Conservation (phyloP, 2,888 invertebrate species). For the Cabera pusaria region DNA sequence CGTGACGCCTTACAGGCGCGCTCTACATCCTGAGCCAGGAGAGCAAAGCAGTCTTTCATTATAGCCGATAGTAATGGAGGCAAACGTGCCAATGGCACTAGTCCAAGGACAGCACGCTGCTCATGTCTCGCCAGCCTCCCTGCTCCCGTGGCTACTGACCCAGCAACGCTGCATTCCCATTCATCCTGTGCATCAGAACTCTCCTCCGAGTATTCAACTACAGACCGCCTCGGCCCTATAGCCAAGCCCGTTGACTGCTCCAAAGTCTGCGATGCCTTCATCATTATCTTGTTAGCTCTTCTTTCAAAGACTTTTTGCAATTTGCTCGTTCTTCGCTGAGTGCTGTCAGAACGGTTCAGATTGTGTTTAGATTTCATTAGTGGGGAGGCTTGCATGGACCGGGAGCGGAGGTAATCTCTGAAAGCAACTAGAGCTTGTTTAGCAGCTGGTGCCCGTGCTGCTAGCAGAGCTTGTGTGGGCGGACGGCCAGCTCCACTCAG, state of each 20-base stretch:
- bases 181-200: conserved; percentile 62
- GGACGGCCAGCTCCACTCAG: conserved; percentile 84
- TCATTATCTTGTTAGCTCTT: conserved; percentile 92
- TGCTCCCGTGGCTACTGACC: conserved; percentile 91
- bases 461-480: conserved; percentile 54
- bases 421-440: conserved; percentile 89
- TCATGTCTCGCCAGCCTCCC: conserved; percentile 95
- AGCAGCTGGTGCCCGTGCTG: conserved; percentile 89
- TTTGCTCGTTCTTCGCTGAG: conserved; percentile 88
- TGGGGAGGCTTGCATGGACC: conserved; percentile 90
- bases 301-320: conserved; percentile 92
- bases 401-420: conserved; percentile 90
- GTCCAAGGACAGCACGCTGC: conserved; percentile 90
- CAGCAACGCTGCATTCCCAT: conserved; percentile 63
- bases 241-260: conserved; percentile 92
- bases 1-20: conserved; percentile 51
- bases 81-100: conserved; percentile 92
- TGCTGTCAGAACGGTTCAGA: conserved; percentile 88
- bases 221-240: conserved; percentile 86
- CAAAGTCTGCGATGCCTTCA: conserved; percentile 91
- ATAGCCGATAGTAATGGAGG: conserved; percentile 93
- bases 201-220: conserved; percentile 67
- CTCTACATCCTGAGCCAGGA: conserved; percentile 94
- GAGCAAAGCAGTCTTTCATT: conserved; percentile 92
- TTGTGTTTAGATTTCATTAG: conserved; percentile 88